Evolutionary conservation across 2,113 vertebrate species (phyloP), one percentile per base, ranked within the genome.

Genomic region (Oostethus manadensis): DNA sequence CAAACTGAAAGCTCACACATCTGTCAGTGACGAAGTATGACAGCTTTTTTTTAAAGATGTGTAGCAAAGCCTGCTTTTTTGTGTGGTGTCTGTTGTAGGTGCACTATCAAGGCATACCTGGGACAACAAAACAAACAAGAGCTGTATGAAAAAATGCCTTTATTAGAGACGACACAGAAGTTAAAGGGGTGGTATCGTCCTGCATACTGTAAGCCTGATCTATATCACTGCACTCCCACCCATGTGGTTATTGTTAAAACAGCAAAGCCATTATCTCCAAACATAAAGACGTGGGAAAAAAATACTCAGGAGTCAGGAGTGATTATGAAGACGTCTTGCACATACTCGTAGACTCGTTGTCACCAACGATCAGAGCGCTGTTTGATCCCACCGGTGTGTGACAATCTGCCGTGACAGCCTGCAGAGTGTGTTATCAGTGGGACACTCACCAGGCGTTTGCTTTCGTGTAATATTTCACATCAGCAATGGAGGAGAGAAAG

Each of bases 341-440:
- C n/a, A 21, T 40, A 21, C 21, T 55, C n/a, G 8, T 11, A 10
- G 8, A 8, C 35, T 40, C 35, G 51, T 54, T 54, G 33, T 40
- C 53, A 40, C 6, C 33, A 2, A 18, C 53, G 35, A 55, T 55
- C n/a, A 55, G 35, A n/a, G 4, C 13, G 26, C 58, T 72, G 78
- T 80, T 80, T 78, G 66, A 81, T 82, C 78, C 67, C 11, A 23
- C 42, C 40, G 60, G 45, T 62, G 45, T 62, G 46, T 56, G 57
- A 77, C 55, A 69, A 55, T 62, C 22, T 67, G 53, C 53, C 63
- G 64, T 56, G 69, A 67, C 49, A 63, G 57, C 58, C 60, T 62
- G 62, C 21, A 21, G 53, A 23, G 58, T 69, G 62, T 58, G 16
- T 40, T 59, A 70, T 74, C 71, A 65, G 54, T 43, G 20, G 58